These are phyloP conservation scores for Spea bombifrons DNA, from an alignment of 2,113 vertebrate species.

Conservation along the genomic window DNA sequence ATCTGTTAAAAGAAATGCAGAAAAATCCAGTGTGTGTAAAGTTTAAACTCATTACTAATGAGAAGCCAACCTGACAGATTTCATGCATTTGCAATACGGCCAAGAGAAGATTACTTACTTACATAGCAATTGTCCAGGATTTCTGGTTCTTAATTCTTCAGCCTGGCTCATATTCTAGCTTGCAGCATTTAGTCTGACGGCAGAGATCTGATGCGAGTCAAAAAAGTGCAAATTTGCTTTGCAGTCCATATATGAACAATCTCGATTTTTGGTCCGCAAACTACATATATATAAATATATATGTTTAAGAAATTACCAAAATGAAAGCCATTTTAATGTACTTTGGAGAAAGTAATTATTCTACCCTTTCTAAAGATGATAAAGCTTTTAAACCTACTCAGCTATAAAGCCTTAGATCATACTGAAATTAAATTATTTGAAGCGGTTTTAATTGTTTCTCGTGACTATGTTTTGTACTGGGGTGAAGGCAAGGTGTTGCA, in stretches of 20 bases:
- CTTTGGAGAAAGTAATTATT: constrained; percentile 35
- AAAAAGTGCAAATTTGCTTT: constrained; percentile 40
- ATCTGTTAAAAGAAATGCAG: too few relatives aligned
- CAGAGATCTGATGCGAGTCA: constrained; percentile 6
- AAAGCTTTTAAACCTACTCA: constrained; percentile 37
- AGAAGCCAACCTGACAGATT: constrained; percentile 32
- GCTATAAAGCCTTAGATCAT: constrained; percentile 16
- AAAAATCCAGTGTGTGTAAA: constrained; percentile 2
- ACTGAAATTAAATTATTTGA: constrained; percentile 12
- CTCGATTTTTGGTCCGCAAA: not conserved
- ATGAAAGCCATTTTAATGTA: constrained; percentile 7
- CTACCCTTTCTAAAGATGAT: constrained; percentile 30
- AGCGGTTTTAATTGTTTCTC: not conserved
- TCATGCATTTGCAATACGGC: constrained; percentile 30
- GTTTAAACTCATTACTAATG: constrained; percentile 29
- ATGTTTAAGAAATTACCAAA: not conserved
- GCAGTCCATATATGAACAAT: not conserved
- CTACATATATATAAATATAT: not conserved
- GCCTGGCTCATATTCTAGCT: constrained; percentile 25
- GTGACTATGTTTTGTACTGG: not conserved
- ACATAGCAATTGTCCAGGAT: constrained; percentile 43
- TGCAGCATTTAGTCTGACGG: constrained; percentile 27
- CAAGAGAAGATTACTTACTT: constrained; percentile 46
- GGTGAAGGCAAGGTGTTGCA: too few relatives aligned
- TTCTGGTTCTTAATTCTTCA: constrained; percentile 36